Conservation (phyloP, 2,113 vertebrate genomes). For the Gobius niger region DNA sequence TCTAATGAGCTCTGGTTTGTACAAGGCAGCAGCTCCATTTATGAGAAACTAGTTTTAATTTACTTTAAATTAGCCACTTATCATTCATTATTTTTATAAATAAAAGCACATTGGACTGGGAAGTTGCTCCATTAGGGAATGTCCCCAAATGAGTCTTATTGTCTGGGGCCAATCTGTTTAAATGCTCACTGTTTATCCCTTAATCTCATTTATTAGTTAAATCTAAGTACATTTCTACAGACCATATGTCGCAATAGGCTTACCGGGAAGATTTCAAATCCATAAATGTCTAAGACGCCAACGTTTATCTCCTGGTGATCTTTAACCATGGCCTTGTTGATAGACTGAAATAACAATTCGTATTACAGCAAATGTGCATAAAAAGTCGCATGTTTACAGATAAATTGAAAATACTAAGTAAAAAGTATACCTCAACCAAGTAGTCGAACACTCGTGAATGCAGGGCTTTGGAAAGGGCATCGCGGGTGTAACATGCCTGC, state of each 20-base stretch:
- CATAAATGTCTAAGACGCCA: slow-evolving; percentile 96
- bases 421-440: slow-evolving; percentile 86
- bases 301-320: slow-evolving; percentile 92
- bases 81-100: background rate
- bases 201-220: slow-evolving; percentile 48
- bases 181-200: slow-evolving; percentile 41
- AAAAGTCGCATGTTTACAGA: background rate
- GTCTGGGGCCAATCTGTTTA: slow-evolving; percentile 56
- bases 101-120: slow-evolving; percentile 34
- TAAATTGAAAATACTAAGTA: background rate
- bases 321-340: slow-evolving; percentile 97
- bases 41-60: background rate
- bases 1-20: background rate
- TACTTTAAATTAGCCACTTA: too few relatives aligned
- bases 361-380: background rate
- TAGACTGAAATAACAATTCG: slow-evolving; percentile 79
- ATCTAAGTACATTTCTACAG: slow-evolving; percentile 6
- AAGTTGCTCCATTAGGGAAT: slow-evolving; percentile 51
- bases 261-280: slow-evolving; percentile 99
- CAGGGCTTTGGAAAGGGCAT: slow-evolving; percentile 94
- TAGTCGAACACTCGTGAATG: slow-evolving; percentile 92
- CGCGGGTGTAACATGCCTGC: slow-evolving; percentile 94
- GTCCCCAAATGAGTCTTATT: slow-evolving; percentile 55
- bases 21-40: background rate
- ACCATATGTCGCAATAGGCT: slow-evolving; percentile 29